A percentile compares a stretch with the other conserved stretches of the same genome.
Evolutionary conservation across 2,113 vertebrate genomes (phyloP).

Genomic region (Kobus ellipsiprymnus): DNA sequence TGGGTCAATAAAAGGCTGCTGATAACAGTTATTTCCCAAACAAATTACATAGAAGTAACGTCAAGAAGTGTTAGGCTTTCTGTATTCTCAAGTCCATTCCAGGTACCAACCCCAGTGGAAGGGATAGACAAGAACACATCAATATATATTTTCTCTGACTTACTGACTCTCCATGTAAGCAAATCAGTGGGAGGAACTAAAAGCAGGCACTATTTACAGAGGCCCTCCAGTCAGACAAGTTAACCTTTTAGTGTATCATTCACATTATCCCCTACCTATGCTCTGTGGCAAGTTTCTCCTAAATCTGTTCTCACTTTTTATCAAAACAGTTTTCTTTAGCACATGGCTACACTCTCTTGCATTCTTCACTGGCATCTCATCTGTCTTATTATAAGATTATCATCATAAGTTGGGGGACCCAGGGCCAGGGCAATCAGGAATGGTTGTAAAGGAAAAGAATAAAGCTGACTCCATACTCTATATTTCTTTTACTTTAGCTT

Average conservation of each 20-base stretch:
- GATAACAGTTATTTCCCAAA: background rate
- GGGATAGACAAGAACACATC: background rate
- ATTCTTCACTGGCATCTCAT: background rate
- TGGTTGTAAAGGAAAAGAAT: background rate
- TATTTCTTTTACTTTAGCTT: background rate
- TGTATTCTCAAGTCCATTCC: background rate
- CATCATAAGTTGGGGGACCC: background rate
- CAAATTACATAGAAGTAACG: background rate
- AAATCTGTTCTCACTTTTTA: background rate
- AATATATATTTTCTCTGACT: background rate
- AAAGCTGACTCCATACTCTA: background rate
- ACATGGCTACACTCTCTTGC: background rate
- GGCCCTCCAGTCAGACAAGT: background rate
- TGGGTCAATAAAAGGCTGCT: background rate
- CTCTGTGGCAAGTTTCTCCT: background rate
- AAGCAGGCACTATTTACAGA: background rate
- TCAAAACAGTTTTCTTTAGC: background rate
- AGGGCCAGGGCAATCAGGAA: background rate
- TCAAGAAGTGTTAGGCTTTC: background rate
- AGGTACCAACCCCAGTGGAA: background rate
- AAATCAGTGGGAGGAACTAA: background rate
- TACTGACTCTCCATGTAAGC: background rate
- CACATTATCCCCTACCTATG: background rate
- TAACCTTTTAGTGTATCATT: background rate
- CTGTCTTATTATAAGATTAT: background rate